phyloP scores from a whole-genome alignment of 2,797 vertebrate genomes.

The Ceryle rudis region DNA sequence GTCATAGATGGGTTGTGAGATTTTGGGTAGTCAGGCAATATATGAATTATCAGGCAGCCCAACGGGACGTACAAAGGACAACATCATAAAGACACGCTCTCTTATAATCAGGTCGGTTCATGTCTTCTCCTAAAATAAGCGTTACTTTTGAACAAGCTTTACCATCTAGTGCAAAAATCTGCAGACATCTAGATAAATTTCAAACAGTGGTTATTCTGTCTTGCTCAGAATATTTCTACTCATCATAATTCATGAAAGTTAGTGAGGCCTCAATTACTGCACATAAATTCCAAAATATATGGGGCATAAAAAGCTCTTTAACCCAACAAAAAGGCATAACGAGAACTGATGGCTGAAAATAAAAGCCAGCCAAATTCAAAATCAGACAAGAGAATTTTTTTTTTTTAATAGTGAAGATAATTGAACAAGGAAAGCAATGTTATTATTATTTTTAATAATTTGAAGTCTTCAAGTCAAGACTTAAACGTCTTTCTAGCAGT shows the following conservation, averaged over 20 bases:
- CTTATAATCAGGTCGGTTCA: neutral
- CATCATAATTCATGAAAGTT: neutral
- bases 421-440: neutral
- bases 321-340: constrained; percentile 20
- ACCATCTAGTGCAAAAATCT: neutral
- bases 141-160: neutral
- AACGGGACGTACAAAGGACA: neutral
- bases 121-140: neutral
- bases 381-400: neutral
- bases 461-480: neutral
- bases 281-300: neutral
- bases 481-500: neutral
- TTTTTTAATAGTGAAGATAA: neutral
- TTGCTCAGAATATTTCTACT: neutral
- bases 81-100: too few species aligned
- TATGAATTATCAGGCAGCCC: neutral
- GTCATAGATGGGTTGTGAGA: neutral
- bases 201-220: neutral
- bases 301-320: constrained; percentile 13
- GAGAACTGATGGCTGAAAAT: constrained; percentile 4
- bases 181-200: neutral
- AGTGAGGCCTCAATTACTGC: neutral
- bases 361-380: constrained; percentile 3
- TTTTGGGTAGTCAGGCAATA: neutral
- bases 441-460: neutral